A percentile compares a stretch with the other conserved stretches of the same genome.
Conservation (phyloP, 2,888 invertebrate species). For the Parthenolecanium corni region DNA sequence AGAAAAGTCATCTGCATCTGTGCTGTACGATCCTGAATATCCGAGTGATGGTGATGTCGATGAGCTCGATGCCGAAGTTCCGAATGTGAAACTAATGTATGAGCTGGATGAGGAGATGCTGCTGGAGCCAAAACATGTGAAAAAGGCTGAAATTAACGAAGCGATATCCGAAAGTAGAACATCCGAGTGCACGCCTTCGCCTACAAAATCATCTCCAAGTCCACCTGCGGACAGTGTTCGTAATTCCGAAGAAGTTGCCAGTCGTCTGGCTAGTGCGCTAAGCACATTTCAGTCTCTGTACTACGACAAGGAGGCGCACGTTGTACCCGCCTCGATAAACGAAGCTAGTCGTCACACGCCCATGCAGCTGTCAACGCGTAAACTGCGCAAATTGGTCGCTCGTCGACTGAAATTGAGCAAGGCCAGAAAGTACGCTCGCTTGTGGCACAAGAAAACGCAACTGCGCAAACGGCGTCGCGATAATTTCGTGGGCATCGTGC, state of each 20-base stretch:
- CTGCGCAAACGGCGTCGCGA: neutral
- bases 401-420: slow-evolving; percentile 6
- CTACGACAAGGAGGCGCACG: neutral
- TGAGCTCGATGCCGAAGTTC: no score
- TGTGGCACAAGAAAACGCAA: slow-evolving; percentile 8
- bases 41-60: no score
- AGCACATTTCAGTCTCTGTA: slow-evolving; percentile 5
- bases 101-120: no score
- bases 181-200: no score
- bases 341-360: no score
- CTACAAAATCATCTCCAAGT: neutral
- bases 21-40: no score
- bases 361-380: neutral
- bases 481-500: slow-evolving; percentile 12
- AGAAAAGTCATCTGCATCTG: no score
- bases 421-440: slow-evolving; percentile 1
- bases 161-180: no score
- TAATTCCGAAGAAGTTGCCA: slow-evolving; percentile 3
- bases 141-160: no score
- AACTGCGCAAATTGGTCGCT: neutral
- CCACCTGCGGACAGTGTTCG: neutral
- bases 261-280: slow-evolving; percentile 3
- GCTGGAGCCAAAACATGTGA: no score
- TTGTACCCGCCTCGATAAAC: no score
- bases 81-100: no score